Evolutionary conservation across 92 coral and sea anemone genomes (phyloP), one percentile per base, ranked within the genome.

Genomic region (Epizoanthus stellaris): DNA sequence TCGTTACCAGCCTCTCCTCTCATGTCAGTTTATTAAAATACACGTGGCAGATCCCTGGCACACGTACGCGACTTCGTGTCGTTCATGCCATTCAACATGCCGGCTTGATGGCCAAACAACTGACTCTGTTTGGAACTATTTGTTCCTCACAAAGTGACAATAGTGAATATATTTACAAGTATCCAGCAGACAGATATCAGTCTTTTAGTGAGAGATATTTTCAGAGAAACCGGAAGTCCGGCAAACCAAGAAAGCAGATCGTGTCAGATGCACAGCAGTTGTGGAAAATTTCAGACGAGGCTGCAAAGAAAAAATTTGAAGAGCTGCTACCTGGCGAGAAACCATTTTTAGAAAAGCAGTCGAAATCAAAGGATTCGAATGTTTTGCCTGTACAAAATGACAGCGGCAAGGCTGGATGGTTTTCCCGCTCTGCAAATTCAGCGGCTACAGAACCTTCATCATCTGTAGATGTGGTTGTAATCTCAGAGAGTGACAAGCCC

Each of bases 111-210:
- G 70, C 70, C 14, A 76, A 40, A 42, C 70, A 76, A 76, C 82
- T 60, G 30, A 59, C 82, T 15, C 81, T 76, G 53, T 58, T 60
- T 76, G 82, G 68, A 19, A 76, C 54, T 49, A 58, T 60, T 60
- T 16, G 70, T 63, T 60, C 69, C 43, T 60, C 82, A 58, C 63
- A 76, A 76, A 60, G 52, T 76, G 69, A 76, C 76, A 70, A 70
- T 14, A 70, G 58, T 0, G 76, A 70, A 43, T 70, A 70, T 75
- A 56, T 76, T 76, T 76, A 76, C 82, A 76, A 76, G 23, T 54
- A 38, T 76, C 82, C 82, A 76, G 70, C 56, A 34, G 82, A 76
- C 63, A 59, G 36, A 11, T 76, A 76, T 58, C 70, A 76, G 82
- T 60, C 53, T 17, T 61, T 76, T 21, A 60, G 60, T 60, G 69